These are phyloP conservation scores for Epirrhoe alternata DNA, from an alignment of 2,888 invertebrate genomes.

Conservation along the genomic window DNA sequence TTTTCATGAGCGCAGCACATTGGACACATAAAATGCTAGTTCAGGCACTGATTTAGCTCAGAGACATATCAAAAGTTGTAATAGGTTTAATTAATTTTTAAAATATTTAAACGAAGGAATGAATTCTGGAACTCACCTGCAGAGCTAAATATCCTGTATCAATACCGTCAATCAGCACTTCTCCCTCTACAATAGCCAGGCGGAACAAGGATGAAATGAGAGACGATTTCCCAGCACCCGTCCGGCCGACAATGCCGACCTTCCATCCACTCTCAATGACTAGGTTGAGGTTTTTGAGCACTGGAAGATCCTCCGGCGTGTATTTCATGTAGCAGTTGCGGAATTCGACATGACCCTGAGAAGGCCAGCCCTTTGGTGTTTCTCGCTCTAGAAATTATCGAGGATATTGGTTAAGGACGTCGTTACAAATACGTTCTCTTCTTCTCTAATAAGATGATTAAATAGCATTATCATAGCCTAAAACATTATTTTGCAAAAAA, in stretches of 20 bases:
- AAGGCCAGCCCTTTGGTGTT: conserved; percentile 89
- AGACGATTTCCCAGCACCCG: conserved; percentile 94
- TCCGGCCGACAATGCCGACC: conserved; percentile 93
- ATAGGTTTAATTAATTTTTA: too few species aligned
- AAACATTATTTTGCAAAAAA: too few species aligned
- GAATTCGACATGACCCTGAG: conserved; percentile 87
- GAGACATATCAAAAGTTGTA: too few species aligned
- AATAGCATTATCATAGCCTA: too few species aligned
- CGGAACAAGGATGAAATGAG: conserved; percentile 92
- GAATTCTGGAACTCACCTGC: conserved; percentile 52
- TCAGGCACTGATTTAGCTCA: too few species aligned
- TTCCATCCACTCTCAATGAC: conserved; percentile 88
- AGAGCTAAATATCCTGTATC: conserved; percentile 71
- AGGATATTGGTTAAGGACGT: not conserved
- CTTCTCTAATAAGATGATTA: too few species aligned
- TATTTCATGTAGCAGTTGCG: conserved; percentile 88
- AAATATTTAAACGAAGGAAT: not conserved
- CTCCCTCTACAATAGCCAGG: conserved; percentile 89
- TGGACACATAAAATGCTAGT: too few species aligned
- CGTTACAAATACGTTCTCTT: not conserved
- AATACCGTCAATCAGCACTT: conserved; percentile 89
- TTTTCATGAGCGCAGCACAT: not conserved
- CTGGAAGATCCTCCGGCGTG: conserved; percentile 86
- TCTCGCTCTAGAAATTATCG: conserved; percentile 63
- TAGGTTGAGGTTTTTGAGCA: conserved; percentile 90